Base-by-base conservation (phyloP, 2,113 vertebrate species). In the Notothenia rossii region DNA sequence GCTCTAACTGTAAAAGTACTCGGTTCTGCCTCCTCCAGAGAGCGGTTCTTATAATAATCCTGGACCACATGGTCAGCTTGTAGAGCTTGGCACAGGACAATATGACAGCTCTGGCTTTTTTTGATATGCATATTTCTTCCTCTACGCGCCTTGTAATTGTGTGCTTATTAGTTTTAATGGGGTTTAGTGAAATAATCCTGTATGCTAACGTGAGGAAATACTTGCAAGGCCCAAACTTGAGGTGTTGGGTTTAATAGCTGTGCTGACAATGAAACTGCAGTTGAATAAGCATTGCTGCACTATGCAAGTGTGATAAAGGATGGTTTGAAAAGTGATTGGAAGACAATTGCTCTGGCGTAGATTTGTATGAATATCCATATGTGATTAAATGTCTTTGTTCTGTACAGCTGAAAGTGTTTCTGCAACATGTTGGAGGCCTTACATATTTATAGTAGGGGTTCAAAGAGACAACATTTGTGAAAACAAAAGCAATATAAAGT, bases 141-240 rank as follows among this genome's bases (percentile, higher is more conserved):
- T 40, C 83, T 54, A 53, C 17, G 72, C 81, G 77, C 79, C 76
- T 68, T 74, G 77, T 92, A 91, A 91, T 92, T 87, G 90, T 77
- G 84, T 88, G 90, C 85, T 90, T 92, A 91, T 91, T 91, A 91
- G 85, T 89, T 92, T 85, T 92, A 91, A 90, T 87, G 86, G 36
- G 81, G 83, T 92, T 91, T 87, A 83, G 81, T 84, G 83, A 92
- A 87, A 92, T 82, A 83, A 91, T 86, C 64, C 64, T 56, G 66
- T 77, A 88, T 88, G 84, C 67, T 85, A 91, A 88, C 90, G 78
- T 63, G 73, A 62, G 22, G 62, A 81, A 83, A 75, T 49, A 76
- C 71, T 70, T 20, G 59, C 66, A 13, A 49, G 72, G 72, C 73
- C 75, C 70, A 76, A 87, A 86, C 84, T 59, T 51, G 84, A 89